A percentile compares a stretch with the other conserved stretches of the same genome.
Conservation (phyloP, 2,888 invertebrate species). For the Coleophora deauratella region DNA sequence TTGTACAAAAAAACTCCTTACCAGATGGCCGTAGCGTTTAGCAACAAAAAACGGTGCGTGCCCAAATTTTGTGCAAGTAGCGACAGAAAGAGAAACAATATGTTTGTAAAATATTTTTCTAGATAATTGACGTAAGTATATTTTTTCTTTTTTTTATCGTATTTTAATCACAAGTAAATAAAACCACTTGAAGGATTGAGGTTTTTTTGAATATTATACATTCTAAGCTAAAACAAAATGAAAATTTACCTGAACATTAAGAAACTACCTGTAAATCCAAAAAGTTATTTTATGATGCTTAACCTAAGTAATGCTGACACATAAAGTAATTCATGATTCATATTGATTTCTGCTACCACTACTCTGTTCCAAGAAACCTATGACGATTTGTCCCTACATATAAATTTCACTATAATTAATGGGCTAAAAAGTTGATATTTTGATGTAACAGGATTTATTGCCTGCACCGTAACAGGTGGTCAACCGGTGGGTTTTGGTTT, state of each 20-base stretch:
- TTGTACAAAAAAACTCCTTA: constrained; percentile 62
- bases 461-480: constrained; percentile 55
- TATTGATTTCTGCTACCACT: too few relatives aligned
- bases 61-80: constrained; percentile 53
- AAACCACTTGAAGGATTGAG: too few relatives aligned
- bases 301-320: too few relatives aligned
- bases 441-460: constrained; percentile 55
- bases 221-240: too few relatives aligned
- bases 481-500: constrained; percentile 28
- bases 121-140: not conserved
- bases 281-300: too few relatives aligned
- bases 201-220: too few relatives aligned
- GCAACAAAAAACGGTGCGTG: constrained; percentile 69
- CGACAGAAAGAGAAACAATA: constrained; percentile 29
- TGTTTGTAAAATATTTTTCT: too few relatives aligned
- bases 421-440: constrained; percentile 48
- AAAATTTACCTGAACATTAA: too few relatives aligned
- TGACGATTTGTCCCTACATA: constrained; percentile 54
- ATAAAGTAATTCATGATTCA: too few relatives aligned
- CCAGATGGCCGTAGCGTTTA: constrained; percentile 70
- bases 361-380: constrained; percentile 27
- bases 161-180: too few relatives aligned
- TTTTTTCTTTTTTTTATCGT: too few relatives aligned
- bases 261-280: too few relatives aligned
- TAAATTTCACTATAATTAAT: constrained; percentile 68